Evolutionary conservation across 2,888 invertebrate species (phyloP).

Genomic region (Phragmatobia fuliginosa): DNA sequence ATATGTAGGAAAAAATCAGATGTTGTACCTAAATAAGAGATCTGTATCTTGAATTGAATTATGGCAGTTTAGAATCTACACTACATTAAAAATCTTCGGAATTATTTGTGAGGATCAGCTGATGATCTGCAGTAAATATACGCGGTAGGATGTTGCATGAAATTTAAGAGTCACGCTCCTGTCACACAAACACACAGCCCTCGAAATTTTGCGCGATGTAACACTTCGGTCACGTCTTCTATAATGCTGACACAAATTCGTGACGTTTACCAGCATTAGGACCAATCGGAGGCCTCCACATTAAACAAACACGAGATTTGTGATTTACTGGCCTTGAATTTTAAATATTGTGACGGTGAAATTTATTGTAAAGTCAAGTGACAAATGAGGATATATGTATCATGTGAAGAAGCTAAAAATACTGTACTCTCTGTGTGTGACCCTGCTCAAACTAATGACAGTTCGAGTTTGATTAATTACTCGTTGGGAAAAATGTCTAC

Average conservation of each 20-base stretch:
- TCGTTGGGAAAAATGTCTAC: not conserved
- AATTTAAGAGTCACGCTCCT: conserved; percentile 10
- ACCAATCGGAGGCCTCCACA: not conserved
- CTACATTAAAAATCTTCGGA: conserved; percentile 13
- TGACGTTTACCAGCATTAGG: not conserved
- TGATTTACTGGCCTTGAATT: not conserved
- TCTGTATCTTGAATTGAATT: not conserved
- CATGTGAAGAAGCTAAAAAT: not conserved
- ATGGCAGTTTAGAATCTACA: conserved; percentile 10
- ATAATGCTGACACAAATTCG: conserved; percentile 2
- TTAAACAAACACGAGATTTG: conserved; percentile 2
- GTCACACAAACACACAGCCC: conserved; percentile 3
- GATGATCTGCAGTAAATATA: conserved; percentile 33
- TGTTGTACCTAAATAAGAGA: conserved; percentile 3
- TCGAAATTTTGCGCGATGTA: not conserved
- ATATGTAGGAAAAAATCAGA: not conserved
- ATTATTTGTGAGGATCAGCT: not conserved
- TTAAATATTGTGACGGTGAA: not conserved
- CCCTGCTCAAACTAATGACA: conserved; percentile 9
- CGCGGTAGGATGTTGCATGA: conserved; percentile 21
- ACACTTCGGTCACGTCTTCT: conserved; percentile 4
- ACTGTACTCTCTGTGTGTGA: not conserved
- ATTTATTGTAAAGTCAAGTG: not conserved
- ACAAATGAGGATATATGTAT: not conserved
- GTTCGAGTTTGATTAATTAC: not conserved